phyloP scores from a whole-genome alignment of 2,888 invertebrate species.

The Coecobrya sp. region DNA sequence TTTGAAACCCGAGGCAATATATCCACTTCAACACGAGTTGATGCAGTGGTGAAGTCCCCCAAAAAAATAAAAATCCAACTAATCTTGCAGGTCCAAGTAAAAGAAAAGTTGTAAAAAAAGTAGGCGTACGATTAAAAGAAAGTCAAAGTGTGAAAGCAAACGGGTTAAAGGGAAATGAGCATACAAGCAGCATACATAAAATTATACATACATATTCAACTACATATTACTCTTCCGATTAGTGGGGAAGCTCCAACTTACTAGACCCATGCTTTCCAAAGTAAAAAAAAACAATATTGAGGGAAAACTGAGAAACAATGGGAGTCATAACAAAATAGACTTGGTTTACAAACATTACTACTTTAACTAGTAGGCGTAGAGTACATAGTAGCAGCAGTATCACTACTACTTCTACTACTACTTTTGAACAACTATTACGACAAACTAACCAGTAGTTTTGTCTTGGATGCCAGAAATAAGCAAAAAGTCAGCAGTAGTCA shows the following conservation, averaged over 20 bases:
- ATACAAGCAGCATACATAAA: not conserved
- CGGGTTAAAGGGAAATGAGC: slow-evolving; percentile 75
- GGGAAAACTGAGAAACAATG: slow-evolving; percentile 72
- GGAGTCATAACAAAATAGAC: slow-evolving; percentile 45
- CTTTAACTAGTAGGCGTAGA: not conserved
- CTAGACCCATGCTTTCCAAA: slow-evolving; percentile 17
- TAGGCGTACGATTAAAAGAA: slow-evolving; percentile 63
- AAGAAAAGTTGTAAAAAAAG: slow-evolving; percentile 42
- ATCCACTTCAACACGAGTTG: not conserved
- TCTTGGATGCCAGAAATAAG: slow-evolving; percentile 74
- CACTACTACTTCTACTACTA: not conserved
- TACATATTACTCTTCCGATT: not conserved
- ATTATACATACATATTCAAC: not conserved
- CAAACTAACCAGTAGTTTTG: slow-evolving; percentile 59
- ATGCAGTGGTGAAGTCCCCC: not conserved
- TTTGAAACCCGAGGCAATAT: slow-evolving; percentile 1
- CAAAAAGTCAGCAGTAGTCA: slow-evolving; percentile 81
- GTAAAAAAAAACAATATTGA: slow-evolving; percentile 63
- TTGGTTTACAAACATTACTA: slow-evolving; percentile 57
- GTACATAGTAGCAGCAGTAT: not conserved
- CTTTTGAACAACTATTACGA: slow-evolving; percentile 44
- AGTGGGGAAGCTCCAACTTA: slow-evolving; percentile 2
- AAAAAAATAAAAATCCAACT: not conserved
- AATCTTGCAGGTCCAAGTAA: not conserved
- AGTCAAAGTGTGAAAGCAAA: slow-evolving; percentile 59